A percentile compares a stretch with the other conserved stretches of the same genome.
These are phyloP conservation scores for Coilia nasus DNA, from an alignment of 2,797 vertebrate species.

Conservation along the genomic window DNA sequence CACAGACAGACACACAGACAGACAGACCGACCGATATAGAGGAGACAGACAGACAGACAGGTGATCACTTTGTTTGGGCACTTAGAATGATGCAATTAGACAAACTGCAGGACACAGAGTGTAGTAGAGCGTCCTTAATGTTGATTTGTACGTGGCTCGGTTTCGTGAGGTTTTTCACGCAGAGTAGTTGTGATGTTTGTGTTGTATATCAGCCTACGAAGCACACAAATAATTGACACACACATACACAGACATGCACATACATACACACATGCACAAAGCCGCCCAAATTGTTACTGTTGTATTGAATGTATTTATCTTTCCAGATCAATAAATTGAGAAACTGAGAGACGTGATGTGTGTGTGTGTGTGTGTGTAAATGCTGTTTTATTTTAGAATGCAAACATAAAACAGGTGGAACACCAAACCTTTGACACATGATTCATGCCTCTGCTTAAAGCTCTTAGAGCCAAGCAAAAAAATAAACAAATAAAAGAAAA, in stretches of 20 bases:
- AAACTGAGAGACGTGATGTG: conserved; percentile 61
- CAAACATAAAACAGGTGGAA: not conserved
- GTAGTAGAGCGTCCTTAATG: conserved; percentile 69
- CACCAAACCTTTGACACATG: not conserved
- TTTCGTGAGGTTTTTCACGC: conserved; percentile 70
- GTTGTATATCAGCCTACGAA: conserved; percentile 79
- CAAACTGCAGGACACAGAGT: conserved; percentile 26
- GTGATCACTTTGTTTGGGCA: not conserved
- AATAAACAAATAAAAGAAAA: not conserved
- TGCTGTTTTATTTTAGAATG: not conserved
- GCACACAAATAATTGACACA: conserved; percentile 72
- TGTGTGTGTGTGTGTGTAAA: conserved; percentile 23
- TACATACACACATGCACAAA: conserved; percentile 46
- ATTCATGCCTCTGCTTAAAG: not conserved
- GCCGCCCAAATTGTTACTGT: conserved; percentile 81
- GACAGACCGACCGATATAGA: conserved; percentile 51
- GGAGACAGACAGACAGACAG: conserved; percentile 48
- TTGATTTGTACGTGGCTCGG: conserved; percentile 74
- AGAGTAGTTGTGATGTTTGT: conserved; percentile 74
- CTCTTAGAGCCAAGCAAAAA: not conserved
- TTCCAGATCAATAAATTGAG: conserved; percentile 87
- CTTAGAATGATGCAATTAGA: not conserved
- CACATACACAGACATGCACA: not conserved
- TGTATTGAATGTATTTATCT: conserved; percentile 84
- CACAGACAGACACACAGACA: conserved; percentile 53